Base-by-base conservation (phyloP, 2,888 invertebrate genomes). In the Polymixis lichenea region DNA sequence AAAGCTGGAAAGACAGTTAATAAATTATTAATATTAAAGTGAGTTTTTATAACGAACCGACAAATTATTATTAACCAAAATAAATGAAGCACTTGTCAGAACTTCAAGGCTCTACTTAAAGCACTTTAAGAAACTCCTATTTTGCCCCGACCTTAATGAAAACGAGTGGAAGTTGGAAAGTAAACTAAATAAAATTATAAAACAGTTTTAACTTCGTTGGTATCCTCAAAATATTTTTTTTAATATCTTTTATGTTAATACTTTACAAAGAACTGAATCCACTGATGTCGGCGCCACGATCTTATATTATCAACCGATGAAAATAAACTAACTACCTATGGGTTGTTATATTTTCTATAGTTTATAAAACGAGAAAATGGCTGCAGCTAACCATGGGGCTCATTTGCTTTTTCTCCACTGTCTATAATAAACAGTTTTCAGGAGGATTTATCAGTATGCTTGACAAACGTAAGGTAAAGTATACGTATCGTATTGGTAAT, bases 61-160 rank as follows among this genome's bases (percentile, higher is more conserved):
- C 65, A 56, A 76, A 76, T 76, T 71, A 64, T 71, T 83, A 72
- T n/a, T 78, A 78, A 72, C 55, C 32, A 84, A 51, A 68, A 84
- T 67, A 70, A 82, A 84, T 72, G 51, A 75, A 80, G 60, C 32
- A 80, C 80, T 84, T 74, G 55, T 75, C 19, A 75, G 49, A 84
- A 85, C 65, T 75, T 75, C 75, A 75, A 69, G 81, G 53, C 22
- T 67, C 56, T 64, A 70, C 72, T 80, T 74, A 65, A 72, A 58
- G 38, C 72, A 72, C 75, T 85, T 75, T 61, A 51, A 32, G 46
- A 65, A 71, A 75, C 75, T 75, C 75, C 75, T 81, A 66, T 72
- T 72, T 72, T 49, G 60, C 81, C 17, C 51, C 68, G 22, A 58
- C 60, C 56, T 28, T 81, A 81, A 82, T 85, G 69, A 75, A 81